A percentile compares a stretch with the other conserved stretches of the same genome.
These are phyloP conservation scores for Sesia apiformis DNA, from an alignment of 2,888 invertebrate genomes.

Conservation along the genomic window DNA sequence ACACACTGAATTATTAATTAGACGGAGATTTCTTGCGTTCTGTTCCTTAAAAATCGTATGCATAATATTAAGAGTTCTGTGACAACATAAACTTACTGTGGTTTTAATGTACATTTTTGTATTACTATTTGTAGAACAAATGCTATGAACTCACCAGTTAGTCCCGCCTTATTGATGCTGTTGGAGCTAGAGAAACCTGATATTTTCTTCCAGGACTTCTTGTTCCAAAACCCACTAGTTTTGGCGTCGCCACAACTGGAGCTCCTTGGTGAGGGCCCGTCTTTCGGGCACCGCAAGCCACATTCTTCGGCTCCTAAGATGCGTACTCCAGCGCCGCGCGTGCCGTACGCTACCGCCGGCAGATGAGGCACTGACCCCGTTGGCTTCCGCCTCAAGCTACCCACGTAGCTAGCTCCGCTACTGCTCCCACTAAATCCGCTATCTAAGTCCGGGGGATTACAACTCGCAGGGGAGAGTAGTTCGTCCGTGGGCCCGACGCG, in stretches of 20 bases:
- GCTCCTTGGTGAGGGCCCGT: conserved; percentile 55
- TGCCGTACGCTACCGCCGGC: conserved; percentile 69
- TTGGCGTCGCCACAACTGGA: conserved; percentile 68
- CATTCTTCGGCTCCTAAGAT: conserved; percentile 62
- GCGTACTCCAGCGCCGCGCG: conserved; percentile 63
- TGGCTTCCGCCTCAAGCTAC: conserved; percentile 77
- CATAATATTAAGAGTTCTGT: too few species aligned
- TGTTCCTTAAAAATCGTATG: too few species aligned
- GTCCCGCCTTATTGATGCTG: conserved; percentile 79
- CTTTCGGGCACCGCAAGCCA: conserved; percentile 51
- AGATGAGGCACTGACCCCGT: conserved; percentile 66
- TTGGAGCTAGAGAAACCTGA: conserved; percentile 83
- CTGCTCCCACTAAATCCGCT: conserved; percentile 90
- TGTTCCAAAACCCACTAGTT: conserved; percentile 79
- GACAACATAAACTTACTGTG: too few species aligned
- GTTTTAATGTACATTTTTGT: too few species aligned
- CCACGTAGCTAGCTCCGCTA: conserved; percentile 86
- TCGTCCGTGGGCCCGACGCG: conserved; percentile 82
- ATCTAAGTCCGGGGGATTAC: conserved; percentile 81
- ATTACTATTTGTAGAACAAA: too few species aligned
- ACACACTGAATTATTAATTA: too few species aligned
- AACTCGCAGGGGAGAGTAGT: conserved; percentile 79
- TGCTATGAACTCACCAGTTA: conserved; percentile 73
- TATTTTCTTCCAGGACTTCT: conserved; percentile 86
- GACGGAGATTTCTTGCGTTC: too few species aligned